These are phyloP conservation scores for Andrena bicolor DNA, from an alignment of 2,888 invertebrate species.

Conservation along the genomic window DNA sequence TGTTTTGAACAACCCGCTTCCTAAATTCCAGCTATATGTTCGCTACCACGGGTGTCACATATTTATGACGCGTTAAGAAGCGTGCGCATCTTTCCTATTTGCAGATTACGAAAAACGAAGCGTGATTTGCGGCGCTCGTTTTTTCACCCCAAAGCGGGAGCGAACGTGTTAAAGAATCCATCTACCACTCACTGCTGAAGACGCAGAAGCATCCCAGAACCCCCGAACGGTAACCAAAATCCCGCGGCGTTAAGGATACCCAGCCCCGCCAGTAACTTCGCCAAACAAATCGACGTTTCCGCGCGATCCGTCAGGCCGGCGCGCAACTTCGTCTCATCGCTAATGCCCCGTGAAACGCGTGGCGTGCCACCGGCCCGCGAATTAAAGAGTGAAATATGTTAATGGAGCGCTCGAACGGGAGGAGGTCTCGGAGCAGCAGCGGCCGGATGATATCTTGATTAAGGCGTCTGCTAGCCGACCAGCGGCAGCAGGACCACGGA, in stretches of 20 bases:
- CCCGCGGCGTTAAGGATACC: neutral
- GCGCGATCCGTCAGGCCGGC: slow-evolving; percentile 26
- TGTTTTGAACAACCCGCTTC: too few species aligned
- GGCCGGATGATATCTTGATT: slow-evolving; percentile 79
- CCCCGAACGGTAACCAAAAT: neutral
- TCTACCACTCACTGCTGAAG: neutral
- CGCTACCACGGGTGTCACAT: too few species aligned
- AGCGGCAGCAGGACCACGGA: slow-evolving; percentile 69
- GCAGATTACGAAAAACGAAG: too few species aligned
- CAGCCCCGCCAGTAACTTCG: neutral
- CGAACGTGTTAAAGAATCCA: neutral
- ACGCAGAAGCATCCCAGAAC: neutral
- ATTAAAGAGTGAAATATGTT: slow-evolving; percentile 82
- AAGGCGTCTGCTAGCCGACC: slow-evolving; percentile 77
- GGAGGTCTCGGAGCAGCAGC: slow-evolving; percentile 40
- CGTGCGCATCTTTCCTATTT: too few species aligned
- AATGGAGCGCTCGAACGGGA: slow-evolving; percentile 75
- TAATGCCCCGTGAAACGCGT: slow-evolving; percentile 80
- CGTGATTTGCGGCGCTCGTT: too few species aligned
- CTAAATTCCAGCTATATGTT: too few species aligned
- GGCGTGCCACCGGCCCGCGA: slow-evolving; percentile 71
- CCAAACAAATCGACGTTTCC: slow-evolving; percentile 35
- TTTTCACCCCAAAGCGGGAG: neutral
- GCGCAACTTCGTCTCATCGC: slow-evolving; percentile 70
- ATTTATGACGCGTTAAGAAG: too few species aligned